Evolutionary conservation across 2,113 vertebrate genomes (phyloP).

Genomic region (Andinoacara biseriatus): DNA sequence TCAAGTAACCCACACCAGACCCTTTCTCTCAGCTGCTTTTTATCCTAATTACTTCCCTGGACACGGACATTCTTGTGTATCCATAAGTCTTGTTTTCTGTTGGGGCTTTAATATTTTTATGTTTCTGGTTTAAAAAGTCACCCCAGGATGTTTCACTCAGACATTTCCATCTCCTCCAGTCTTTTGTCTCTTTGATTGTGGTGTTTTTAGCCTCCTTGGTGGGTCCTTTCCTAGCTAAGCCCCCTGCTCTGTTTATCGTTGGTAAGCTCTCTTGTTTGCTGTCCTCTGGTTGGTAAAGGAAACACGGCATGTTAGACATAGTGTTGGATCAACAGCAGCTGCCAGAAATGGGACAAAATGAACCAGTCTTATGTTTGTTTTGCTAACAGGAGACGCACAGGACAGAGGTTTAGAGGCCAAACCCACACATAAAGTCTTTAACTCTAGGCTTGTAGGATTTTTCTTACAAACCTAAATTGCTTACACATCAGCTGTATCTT

Average conservation of each 20-base stretch:
- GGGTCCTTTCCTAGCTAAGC: neutral
- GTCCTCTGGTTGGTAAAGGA: slow-evolving; percentile 30
- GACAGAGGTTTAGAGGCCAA: slow-evolving; percentile 32
- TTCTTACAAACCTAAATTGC: neutral
- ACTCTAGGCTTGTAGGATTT: neutral
- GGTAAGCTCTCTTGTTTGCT: slow-evolving; percentile 13
- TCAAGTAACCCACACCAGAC: slow-evolving; percentile 22
- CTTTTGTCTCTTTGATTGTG: neutral
- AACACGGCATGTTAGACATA: slow-evolving; percentile 45
- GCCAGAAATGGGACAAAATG: slow-evolving; percentile 35
- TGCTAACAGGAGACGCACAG: slow-evolving; percentile 64
- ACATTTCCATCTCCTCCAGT: neutral
- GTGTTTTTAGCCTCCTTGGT: neutral
- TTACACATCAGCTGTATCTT: neutral
- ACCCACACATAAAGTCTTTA: neutral
- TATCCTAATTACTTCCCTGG: neutral
- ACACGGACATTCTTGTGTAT: neutral
- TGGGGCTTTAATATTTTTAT: neutral
- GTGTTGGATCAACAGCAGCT: slow-evolving; percentile 75
- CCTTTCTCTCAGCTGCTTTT: neutral
- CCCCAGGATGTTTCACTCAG: neutral
- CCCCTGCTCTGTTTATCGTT: slow-evolving; percentile 11
- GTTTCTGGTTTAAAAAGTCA: neutral
- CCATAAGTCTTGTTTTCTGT: slow-evolving; percentile 5
- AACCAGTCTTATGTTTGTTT: slow-evolving; percentile 67